Evolutionary conservation across 2,888 invertebrate species (phyloP).

Genomic region (Euzophera pinguis): DNA sequence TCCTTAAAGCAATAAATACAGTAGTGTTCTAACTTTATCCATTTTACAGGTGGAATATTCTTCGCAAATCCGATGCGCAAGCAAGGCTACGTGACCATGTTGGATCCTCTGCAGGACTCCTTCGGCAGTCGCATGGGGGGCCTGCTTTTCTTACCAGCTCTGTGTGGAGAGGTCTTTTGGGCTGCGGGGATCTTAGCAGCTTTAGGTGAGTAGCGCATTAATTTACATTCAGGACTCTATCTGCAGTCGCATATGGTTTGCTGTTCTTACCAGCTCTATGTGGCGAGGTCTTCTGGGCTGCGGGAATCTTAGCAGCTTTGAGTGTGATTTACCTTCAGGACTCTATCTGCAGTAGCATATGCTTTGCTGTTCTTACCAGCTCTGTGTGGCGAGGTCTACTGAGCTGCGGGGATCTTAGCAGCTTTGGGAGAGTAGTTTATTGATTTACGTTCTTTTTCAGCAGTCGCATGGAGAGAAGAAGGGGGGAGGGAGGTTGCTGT

Average conservation of each 20-base stretch:
- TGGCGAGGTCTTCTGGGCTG: constrained; percentile 98
- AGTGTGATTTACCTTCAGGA: constrained; percentile 98
- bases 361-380: constrained; percentile 97
- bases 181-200: constrained; percentile 98
- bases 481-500: too few species aligned
- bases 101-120: constrained; percentile 97
- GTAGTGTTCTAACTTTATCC: not conserved
- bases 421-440: constrained; percentile 90
- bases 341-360: constrained; percentile 97
- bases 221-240: too few species aligned
- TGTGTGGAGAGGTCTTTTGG: constrained; percentile 99
- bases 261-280: too few species aligned
- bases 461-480: too few species aligned
- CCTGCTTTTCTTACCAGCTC: constrained; percentile 95
- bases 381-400: constrained; percentile 98
- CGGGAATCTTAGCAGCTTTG: constrained; percentile 96
- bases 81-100: constrained; percentile 98
- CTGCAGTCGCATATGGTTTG: too few species aligned
- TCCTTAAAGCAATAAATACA: too few species aligned
- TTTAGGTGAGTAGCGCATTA: constrained; percentile 86
- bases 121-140: constrained; percentile 99
- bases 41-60: constrained; percentile 91
- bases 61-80: constrained; percentile 99
- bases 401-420: constrained; percentile 98
- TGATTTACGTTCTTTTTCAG: too few species aligned